Percentiles rank a stretch among this genome's conserved stretches.
These are phyloP conservation scores for Hydrozoanthus tunicans DNA, from an alignment of 64 coral and sea anemone genomes.

Conservation along the genomic window DNA sequence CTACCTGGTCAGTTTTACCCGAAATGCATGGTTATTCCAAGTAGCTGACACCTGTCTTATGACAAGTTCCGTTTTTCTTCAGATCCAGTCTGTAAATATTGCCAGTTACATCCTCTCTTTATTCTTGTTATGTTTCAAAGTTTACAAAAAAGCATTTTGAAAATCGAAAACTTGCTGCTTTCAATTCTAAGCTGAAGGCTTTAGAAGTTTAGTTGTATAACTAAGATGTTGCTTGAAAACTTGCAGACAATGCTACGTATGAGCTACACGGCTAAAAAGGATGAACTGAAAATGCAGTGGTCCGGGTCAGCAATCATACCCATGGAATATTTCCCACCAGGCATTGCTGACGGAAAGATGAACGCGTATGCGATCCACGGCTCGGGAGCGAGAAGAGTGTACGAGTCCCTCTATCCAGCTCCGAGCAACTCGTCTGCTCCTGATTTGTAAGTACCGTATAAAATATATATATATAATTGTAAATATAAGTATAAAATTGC, in stretches of 20 bases:
- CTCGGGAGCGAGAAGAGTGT: conserved; percentile 32
- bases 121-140: too few species aligned
- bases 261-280: conserved; percentile 68
- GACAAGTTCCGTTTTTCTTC: too few species aligned
- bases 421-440: conserved; percentile 32
- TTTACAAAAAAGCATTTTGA: too few species aligned
- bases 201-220: too few species aligned
- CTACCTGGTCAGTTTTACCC: too few species aligned
- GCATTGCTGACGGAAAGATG: conserved; percentile 60
- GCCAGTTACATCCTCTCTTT: too few species aligned
- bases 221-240: background rate
- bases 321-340: conserved; percentile 85
- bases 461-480: background rate
- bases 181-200: background rate
- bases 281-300: conserved; percentile 66
- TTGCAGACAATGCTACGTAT: conserved; percentile 78
- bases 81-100: too few species aligned
- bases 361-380: conserved; percentile 93
- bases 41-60: too few species aligned
- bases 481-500: background rate
- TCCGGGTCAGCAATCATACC: conserved; percentile 76
- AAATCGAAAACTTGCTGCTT: background rate
- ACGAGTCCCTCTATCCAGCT: conserved; percentile 84
- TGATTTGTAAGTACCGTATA: conserved; percentile 75
- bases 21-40: too few species aligned